Evolutionary conservation across 1,140 invertebrate genomes (phyloP).

Genomic region (Cryptotermes secundus): DNA sequence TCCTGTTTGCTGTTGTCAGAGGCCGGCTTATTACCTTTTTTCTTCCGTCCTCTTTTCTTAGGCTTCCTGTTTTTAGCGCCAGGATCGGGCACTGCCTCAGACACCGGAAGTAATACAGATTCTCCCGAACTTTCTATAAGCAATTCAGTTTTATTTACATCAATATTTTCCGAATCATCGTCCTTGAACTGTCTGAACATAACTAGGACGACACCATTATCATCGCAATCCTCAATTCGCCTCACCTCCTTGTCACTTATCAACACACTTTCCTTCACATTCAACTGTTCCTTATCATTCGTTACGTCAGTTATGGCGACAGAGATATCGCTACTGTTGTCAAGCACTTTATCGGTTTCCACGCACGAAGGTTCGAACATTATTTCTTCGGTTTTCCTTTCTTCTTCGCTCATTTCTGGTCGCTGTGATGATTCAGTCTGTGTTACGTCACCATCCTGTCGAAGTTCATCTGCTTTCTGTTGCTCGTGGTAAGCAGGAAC

Average conservation of each 20-base stretch:
- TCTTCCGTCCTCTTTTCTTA: not conserved
- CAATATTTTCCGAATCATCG: not conserved
- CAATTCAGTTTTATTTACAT: not conserved
- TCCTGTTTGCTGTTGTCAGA: not conserved
- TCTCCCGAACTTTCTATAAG: constrained; percentile 15
- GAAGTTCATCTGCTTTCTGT: too few species aligned
- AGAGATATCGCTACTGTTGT: too few species aligned
- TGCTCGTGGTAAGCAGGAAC: not conserved
- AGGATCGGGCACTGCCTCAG: not conserved
- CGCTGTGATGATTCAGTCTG: too few species aligned
- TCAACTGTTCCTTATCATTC: too few species aligned
- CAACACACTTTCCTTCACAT: too few species aligned
- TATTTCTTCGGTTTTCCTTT: too few species aligned
- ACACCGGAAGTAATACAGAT: not conserved
- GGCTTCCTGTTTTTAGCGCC: not conserved
- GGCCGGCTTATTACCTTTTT: not conserved
- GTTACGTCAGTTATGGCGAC: too few species aligned
- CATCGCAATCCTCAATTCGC: not conserved
- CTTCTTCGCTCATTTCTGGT: too few species aligned
- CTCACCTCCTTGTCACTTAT: too few species aligned
- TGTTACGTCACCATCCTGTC: too few species aligned
- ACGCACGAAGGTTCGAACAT: too few species aligned
- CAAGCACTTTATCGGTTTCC: too few species aligned
- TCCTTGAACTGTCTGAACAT: constrained; percentile 23
- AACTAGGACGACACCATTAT: not conserved